Percentiles rank a stretch among this genome's conserved stretches.
Conservation (phyloP, 2,797 vertebrate species). For the Eremophila alpestris region DNA sequence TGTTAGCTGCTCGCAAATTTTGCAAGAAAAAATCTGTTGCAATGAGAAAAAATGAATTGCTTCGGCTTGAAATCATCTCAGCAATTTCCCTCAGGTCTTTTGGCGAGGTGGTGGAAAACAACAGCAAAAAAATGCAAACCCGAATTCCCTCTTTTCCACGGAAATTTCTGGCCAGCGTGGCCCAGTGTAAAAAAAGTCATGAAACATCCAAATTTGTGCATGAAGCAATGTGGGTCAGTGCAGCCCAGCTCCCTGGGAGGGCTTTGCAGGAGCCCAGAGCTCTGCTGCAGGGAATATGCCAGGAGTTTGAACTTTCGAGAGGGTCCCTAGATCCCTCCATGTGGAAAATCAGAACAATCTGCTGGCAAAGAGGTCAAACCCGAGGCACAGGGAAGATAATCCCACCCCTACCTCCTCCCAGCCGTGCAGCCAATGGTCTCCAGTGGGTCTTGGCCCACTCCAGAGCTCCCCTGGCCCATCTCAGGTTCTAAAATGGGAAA, state of each 20-base stretch:
- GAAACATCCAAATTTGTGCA: background rate
- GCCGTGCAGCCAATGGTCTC: background rate
- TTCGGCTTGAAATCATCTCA: constrained; percentile 11
- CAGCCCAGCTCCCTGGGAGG: background rate
- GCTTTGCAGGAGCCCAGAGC: background rate
- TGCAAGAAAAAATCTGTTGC: constrained; percentile 29
- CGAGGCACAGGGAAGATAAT: constrained; percentile 62
- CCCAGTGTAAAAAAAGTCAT: background rate
- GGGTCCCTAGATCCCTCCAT: constrained; percentile 49
- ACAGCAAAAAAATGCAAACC: background rate
- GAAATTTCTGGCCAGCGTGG: background rate
- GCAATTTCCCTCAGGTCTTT: constrained; percentile 27
- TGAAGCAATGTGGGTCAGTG: background rate
- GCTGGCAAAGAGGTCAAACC: constrained; percentile 66
- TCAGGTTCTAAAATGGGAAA: background rate
- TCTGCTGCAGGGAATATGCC: background rate
- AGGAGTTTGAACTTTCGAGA: constrained; percentile 51
- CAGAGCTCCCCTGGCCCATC: background rate
- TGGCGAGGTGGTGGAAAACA: background rate
- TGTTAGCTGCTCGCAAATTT: background rate
- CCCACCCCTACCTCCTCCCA: constrained; percentile 33
- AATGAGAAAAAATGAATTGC: background rate
- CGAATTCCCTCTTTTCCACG: background rate
- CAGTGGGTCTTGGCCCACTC: background rate
- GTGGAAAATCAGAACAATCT: constrained; percentile 73